phyloP scores from a whole-genome alignment of 2,888 invertebrate species.

The Petrolisthes manimaculis region DNA sequence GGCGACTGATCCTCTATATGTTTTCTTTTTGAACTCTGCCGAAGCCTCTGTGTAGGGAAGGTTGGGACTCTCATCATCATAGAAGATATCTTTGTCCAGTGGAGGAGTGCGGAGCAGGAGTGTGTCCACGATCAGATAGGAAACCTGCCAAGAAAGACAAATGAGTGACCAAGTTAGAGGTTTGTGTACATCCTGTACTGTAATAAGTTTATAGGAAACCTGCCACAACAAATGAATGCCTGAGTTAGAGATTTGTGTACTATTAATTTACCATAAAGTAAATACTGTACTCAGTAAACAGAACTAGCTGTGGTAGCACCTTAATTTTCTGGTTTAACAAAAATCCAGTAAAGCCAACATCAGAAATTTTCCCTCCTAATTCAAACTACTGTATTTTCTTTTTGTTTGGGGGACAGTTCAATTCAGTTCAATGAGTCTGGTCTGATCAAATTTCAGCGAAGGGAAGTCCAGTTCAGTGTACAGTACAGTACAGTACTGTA shows the following conservation, averaged over 20 bases:
- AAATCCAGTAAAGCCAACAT: too few relatives aligned
- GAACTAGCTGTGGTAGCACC: too few relatives aligned
- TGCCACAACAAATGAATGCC: background rate
- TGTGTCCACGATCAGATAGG: slow-evolving; percentile 75
- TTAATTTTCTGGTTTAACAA: too few relatives aligned
- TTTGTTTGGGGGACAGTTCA: too few relatives aligned
- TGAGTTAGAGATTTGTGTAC: background rate
- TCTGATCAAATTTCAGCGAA: too few relatives aligned
- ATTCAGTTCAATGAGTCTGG: too few relatives aligned
- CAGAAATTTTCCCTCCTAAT: too few relatives aligned
- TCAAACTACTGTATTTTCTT: too few relatives aligned
- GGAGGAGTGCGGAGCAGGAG: slow-evolving; percentile 73
- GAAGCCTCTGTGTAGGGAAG: slow-evolving; percentile 75
- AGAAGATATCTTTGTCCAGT: slow-evolving; percentile 74
- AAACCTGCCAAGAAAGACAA: slow-evolving; percentile 70
- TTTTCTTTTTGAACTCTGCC: slow-evolving; percentile 74
- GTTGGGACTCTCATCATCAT: slow-evolving; percentile 72
- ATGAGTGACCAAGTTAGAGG: background rate
- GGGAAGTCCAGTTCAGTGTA: too few relatives aligned
- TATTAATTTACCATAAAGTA: too few relatives aligned
- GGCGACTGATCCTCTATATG: slow-evolving; percentile 75
- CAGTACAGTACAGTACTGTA: too few relatives aligned
- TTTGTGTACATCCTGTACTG: background rate
- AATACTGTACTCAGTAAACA: too few relatives aligned
- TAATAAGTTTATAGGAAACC: background rate